Evolutionary conservation across 92 coral and sea anemone species (phyloP).

Genomic region (Ricordea florida): DNA sequence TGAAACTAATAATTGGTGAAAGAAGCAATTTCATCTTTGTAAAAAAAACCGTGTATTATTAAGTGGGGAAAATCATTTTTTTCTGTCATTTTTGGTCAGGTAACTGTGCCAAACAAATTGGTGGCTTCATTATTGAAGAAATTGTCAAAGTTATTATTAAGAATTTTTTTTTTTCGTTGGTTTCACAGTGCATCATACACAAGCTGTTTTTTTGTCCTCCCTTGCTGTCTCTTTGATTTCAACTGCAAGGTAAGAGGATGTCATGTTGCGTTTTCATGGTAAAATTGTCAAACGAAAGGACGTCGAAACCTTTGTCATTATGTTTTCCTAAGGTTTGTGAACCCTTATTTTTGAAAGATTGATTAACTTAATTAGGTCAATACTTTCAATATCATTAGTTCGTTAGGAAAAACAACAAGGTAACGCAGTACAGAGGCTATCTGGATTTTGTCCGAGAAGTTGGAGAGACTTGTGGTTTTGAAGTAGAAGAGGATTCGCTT

Average conservation of each 20-base stretch:
- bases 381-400: slow-evolving; percentile 49
- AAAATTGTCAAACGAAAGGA: no score
- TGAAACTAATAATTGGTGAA: no score
- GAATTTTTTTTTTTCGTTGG: background rate
- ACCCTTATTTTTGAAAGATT: background rate
- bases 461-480: slow-evolving; percentile 88
- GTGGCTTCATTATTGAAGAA: background rate
- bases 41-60: no score
- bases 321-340: background rate
- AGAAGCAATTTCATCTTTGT: no score
- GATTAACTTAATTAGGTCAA: no score
- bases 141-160: background rate
- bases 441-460: slow-evolving; percentile 78
- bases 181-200: slow-evolving; percentile 80
- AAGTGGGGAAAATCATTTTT: no score
- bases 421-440: slow-evolving; percentile 88
- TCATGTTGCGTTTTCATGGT: no score
- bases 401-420: slow-evolving; percentile 71
- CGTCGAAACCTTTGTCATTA: no score
- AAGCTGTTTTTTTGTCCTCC: slow-evolving; percentile 87
- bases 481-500: slow-evolving; percentile 86
- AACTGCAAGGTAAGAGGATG: slow-evolving; percentile 83
- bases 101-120: no score
- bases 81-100: no score
- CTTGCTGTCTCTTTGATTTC: slow-evolving; percentile 94